A percentile compares a stretch with the other conserved stretches of the same genome.
Evolutionary conservation across 2,888 invertebrate genomes (phyloP).

Genomic region (Anoncus sp.): DNA sequence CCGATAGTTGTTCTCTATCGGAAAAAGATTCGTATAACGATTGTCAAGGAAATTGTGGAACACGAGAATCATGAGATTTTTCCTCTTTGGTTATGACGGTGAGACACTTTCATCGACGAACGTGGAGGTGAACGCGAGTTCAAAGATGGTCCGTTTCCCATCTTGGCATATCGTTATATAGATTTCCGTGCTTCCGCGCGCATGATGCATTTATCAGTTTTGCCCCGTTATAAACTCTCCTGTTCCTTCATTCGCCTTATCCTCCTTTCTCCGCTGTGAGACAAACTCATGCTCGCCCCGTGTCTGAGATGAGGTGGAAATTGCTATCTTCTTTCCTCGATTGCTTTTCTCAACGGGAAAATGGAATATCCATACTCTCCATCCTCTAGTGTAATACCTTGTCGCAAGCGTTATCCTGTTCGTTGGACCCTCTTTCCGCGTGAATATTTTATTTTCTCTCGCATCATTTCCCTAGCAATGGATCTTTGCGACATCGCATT

Average conservation of each 20-base stretch:
- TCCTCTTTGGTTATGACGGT: conserved; percentile 19
- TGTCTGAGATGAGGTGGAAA: conserved; percentile 58
- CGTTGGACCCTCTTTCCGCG: conserved; percentile 1
- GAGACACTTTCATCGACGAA: conserved; percentile 30
- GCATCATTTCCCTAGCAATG: conserved; percentile 1
- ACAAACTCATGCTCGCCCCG: conserved; percentile 30
- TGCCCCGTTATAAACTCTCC: neutral
- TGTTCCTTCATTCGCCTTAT: neutral
- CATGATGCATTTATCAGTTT: conserved; percentile 29
- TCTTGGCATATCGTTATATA: conserved; percentile 23
- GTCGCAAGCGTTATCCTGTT: conserved; percentile 32
- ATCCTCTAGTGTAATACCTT: neutral
- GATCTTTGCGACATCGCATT: neutral
- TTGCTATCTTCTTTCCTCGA: conserved; percentile 56
- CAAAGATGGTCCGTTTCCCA: conserved; percentile 20
- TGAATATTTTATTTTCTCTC: conserved; percentile 2
- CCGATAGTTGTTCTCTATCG: conserved; percentile 15
- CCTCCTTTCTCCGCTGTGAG: neutral
- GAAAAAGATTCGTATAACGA: neutral
- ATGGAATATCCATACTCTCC: conserved; percentile 42
- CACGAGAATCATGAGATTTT: conserved; percentile 3
- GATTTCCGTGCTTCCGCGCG: conserved; percentile 5
- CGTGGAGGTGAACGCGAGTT: conserved; percentile 9
- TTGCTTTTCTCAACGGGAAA: conserved; percentile 57
- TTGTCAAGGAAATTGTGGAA: conserved; percentile 43